These are phyloP conservation scores for Melanerpes aurifrons DNA, from an alignment of 2,113 vertebrate species.

Conservation along the genomic window DNA sequence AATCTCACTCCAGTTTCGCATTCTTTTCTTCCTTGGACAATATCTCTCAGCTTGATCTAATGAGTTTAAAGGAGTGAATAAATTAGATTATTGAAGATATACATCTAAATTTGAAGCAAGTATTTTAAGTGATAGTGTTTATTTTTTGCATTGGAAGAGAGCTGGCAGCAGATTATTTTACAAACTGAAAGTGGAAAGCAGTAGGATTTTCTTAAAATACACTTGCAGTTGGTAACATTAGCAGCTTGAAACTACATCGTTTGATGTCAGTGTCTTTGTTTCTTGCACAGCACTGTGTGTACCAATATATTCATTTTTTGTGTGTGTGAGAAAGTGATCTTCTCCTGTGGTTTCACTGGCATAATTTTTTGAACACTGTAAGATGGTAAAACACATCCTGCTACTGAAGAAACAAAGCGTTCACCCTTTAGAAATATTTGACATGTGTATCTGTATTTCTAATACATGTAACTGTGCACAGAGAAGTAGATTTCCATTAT, in stretches of 20 bases:
- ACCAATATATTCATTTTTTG: background rate
- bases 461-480: background rate
- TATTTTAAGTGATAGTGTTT: background rate
- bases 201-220: background rate
- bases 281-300: background rate
- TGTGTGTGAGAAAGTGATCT: background rate
- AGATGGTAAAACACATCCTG: background rate
- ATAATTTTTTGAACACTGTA: background rate
- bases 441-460: background rate
- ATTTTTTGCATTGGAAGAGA: background rate
- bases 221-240: background rate
- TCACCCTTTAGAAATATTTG: background rate
- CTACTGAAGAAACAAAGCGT: background rate
- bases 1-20: background rate
- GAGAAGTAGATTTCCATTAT: background rate
- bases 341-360: background rate
- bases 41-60: background rate
- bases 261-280: background rate
- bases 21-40: background rate
- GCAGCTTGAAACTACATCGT: background rate
- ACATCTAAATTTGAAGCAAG: background rate
- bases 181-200: background rate
- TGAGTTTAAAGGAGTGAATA: background rate
- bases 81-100: background rate
- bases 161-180: background rate